phyloP scores from a whole-genome alignment of 2,888 invertebrate species.

The Drosophila lacicola region DNA sequence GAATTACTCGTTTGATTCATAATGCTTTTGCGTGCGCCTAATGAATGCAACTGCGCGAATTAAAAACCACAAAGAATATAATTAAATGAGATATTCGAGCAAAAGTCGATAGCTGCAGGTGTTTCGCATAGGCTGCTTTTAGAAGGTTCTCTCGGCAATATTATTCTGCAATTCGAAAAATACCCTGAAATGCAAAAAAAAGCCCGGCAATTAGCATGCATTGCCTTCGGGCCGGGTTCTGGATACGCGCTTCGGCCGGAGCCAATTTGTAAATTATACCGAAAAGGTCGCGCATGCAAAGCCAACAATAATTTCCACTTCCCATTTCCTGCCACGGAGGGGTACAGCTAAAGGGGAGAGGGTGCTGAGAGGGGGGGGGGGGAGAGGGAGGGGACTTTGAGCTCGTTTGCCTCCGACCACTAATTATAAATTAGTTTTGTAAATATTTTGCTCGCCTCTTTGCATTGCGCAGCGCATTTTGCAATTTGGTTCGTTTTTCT shows the following conservation, averaged over 20 bases:
- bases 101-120: conserved; percentile 63
- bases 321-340: conserved; percentile 41
- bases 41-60: conserved; percentile 56
- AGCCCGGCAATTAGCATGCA: conserved; percentile 61
- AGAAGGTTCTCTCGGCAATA: conserved; percentile 24
- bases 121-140: conserved; percentile 36
- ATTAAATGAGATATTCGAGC: conserved; percentile 47
- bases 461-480: conserved; percentile 38
- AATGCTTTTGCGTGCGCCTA: conserved; percentile 74
- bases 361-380: background rate
- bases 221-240: conserved; percentile 23
- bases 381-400: conserved; percentile 1
- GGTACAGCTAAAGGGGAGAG: background rate
- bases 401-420: conserved; percentile 45
- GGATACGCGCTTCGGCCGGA: conserved; percentile 27
- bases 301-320: conserved; percentile 49
- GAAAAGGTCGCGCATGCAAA: conserved; percentile 76
- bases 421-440: conserved; percentile 77
- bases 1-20: conserved; percentile 24
- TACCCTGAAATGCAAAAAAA: conserved; percentile 15
- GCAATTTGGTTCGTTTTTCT: conserved; percentile 24
- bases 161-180: conserved; percentile 50
- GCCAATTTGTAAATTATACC: conserved; percentile 74
- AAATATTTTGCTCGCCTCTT: conserved; percentile 69
- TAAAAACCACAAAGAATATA: conserved; percentile 31